A percentile compares a stretch with the other conserved stretches of the same genome.
Conservation (phyloP, 2,113 vertebrate species). For the Odontesthes bonariensis region DNA sequence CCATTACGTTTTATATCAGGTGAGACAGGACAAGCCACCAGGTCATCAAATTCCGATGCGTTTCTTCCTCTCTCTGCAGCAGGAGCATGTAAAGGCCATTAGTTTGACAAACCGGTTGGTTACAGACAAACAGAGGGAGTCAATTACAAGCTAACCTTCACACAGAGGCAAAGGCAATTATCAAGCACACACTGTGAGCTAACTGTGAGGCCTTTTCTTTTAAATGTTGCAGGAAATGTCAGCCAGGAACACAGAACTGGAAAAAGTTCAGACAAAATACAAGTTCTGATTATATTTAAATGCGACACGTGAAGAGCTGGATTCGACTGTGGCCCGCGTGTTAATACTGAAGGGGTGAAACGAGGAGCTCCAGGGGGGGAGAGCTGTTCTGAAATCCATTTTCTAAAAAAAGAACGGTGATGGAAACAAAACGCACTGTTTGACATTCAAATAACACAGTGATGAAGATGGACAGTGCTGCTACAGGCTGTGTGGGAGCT, state of each 20-base stretch:
- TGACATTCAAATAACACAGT: conserved; percentile 21
- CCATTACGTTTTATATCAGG: too few relatives aligned
- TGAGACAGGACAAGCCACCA: too few relatives aligned
- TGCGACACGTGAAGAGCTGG: background rate
- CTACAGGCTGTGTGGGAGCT: conserved; percentile 10
- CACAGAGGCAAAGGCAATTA: conserved; percentile 18
- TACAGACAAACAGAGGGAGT: background rate
- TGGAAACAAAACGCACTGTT: conserved; percentile 4
- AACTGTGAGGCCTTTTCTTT: conserved; percentile 1
- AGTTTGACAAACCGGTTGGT: conserved; percentile 10
- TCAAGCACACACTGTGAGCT: conserved; percentile 8
- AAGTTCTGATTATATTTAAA: background rate
- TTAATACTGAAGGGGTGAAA: background rate
- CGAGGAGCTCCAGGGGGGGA: background rate
- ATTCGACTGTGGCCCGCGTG: background rate
- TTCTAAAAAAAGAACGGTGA: background rate
- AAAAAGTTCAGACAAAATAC: background rate
- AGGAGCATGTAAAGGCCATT: background rate
- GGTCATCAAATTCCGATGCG: background rate
- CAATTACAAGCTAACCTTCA: conserved; percentile 5
- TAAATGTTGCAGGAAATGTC: conserved; percentile 21
- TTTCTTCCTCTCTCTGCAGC: conserved; percentile 2
- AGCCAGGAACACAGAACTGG: background rate
- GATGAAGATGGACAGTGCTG: conserved; percentile 8
- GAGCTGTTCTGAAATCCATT: background rate